Conservation (phyloP, 1,140 invertebrate genomes). For the Saxidomus purpurata region DNA sequence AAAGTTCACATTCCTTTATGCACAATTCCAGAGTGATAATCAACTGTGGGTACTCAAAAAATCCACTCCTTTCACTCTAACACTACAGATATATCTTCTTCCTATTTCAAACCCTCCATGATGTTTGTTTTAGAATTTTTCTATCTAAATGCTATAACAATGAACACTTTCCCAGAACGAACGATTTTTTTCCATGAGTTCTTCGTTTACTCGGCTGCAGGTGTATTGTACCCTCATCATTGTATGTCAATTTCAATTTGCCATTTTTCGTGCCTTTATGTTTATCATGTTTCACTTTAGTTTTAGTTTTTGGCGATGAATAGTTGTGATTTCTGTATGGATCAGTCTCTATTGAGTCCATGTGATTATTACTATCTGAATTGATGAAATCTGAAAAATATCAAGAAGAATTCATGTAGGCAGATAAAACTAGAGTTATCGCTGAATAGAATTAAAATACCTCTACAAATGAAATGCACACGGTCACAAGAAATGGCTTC, state of each 20-base stretch:
- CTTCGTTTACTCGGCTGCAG: slow-evolving; percentile 82
- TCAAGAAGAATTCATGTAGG: too few relatives aligned
- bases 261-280: slow-evolving; percentile 69
- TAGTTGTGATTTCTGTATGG: slow-evolving; percentile 40
- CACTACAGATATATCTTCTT: too few relatives aligned
- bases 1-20: too few relatives aligned
- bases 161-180: slow-evolving; percentile 82
- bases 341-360: slow-evolving; percentile 14
- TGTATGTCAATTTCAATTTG: slow-evolving; percentile 73
- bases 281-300: slow-evolving; percentile 72
- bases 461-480: too few relatives aligned
- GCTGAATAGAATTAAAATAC: too few relatives aligned
- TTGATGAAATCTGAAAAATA: slow-evolving; percentile 77
- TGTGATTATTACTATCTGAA: slow-evolving; percentile 70
- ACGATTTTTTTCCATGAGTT: slow-evolving; percentile 82
- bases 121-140: not conserved
- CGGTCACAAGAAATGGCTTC: too few relatives aligned
- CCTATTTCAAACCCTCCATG: too few relatives aligned
- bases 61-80: too few relatives aligned
- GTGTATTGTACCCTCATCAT: slow-evolving; percentile 79
- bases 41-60: too few relatives aligned
- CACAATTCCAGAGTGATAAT: too few relatives aligned
- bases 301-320: slow-evolving; percentile 64
- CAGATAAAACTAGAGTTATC: too few relatives aligned
- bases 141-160: slow-evolving; percentile 74